A percentile compares a stretch with the other conserved stretches of the same genome.
Evolutionary conservation across 2,797 vertebrate genomes (phyloP).

Genomic region (Decapterus maruadsi): DNA sequence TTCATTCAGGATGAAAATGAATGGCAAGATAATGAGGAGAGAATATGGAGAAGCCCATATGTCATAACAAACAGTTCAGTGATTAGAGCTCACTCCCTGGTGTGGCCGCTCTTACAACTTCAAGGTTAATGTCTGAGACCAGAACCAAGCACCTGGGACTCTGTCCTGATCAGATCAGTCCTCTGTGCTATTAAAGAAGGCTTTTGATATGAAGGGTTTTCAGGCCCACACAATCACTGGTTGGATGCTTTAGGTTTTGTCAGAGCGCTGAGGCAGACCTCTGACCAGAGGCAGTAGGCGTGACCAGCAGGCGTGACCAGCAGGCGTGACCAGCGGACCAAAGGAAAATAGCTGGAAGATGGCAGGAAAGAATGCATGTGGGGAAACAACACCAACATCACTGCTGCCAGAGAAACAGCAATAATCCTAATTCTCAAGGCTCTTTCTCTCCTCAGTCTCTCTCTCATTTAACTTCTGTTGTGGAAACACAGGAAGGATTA

Average conservation of each 20-base stretch:
- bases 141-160: slow-evolving; percentile 3
- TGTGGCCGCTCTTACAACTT: background rate
- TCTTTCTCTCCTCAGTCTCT: slow-evolving; percentile 18
- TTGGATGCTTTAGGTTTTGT: slow-evolving; percentile 34
- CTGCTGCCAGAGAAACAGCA: slow-evolving; percentile 26
- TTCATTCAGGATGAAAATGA: no score
- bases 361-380: slow-evolving; percentile 18
- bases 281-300: slow-evolving; percentile 26
- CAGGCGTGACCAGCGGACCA: background rate
- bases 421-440: slow-evolving; percentile 31
- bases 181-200: slow-evolving; percentile 9
- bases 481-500: slow-evolving; percentile 73
- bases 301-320: background rate
- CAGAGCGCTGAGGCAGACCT: slow-evolving; percentile 38
- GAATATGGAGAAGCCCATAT: no score
- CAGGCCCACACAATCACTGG: slow-evolving; percentile 28
- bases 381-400: slow-evolving; percentile 25
- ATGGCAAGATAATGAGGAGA: no score
- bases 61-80: background rate
- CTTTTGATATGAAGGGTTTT: slow-evolving; percentile 1
- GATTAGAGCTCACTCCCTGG: no score
- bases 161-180: slow-evolving; percentile 6
- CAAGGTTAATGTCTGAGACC: background rate
- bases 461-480: slow-evolving; percentile 53
- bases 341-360: slow-evolving; percentile 27